phyloP scores from a whole-genome alignment of 2,797 vertebrate genomes.

The Cyprinodon diabolis region DNA sequence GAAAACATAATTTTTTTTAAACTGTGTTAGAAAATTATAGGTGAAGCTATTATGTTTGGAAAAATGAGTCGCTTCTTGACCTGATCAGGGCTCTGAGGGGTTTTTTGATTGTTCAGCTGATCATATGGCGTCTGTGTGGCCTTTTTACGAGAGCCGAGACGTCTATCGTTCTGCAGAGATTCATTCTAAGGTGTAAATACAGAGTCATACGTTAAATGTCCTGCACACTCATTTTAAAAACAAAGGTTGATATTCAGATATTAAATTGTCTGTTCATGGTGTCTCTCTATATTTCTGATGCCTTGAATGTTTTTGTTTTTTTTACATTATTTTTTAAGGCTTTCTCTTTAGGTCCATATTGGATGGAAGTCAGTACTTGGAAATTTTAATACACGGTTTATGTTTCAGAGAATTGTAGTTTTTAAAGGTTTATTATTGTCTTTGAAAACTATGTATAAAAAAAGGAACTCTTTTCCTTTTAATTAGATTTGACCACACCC shows the following conservation, averaged over 20 bases:
- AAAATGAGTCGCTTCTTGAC: constrained; percentile 59
- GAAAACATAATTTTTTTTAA: constrained; percentile 66
- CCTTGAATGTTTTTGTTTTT: constrained; percentile 59
- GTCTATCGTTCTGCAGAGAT: constrained; percentile 62
- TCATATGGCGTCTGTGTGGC: constrained; percentile 39
- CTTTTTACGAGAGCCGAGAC: constrained; percentile 44
- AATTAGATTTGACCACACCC: constrained; percentile 39
- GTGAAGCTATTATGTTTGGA: constrained; percentile 55
- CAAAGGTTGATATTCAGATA: constrained; percentile 47
- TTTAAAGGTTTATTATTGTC: constrained; percentile 49
- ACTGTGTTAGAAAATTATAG: constrained; percentile 71
- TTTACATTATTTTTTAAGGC: constrained; percentile 21
- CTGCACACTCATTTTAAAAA: constrained; percentile 57
- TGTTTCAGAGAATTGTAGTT: constrained; percentile 57
- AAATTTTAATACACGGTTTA: constrained; percentile 58
- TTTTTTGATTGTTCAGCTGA: constrained; percentile 42
- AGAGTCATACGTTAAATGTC: constrained; percentile 74
- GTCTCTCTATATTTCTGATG: constrained; percentile 66
- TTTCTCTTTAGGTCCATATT: constrained; percentile 79
- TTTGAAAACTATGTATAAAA: constrained; percentile 37
- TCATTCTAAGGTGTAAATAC: constrained; percentile 77
- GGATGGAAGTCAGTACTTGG: constrained; percentile 76
- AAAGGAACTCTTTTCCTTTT: constrained; percentile 10
- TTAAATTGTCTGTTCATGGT: constrained; percentile 62
- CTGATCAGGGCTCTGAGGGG: constrained; percentile 40